Percentiles rank a stretch among this genome's conserved stretches.
phyloP scores from a whole-genome alignment of 1,140 invertebrate genomes.

The Diuraphis noxia region DNA sequence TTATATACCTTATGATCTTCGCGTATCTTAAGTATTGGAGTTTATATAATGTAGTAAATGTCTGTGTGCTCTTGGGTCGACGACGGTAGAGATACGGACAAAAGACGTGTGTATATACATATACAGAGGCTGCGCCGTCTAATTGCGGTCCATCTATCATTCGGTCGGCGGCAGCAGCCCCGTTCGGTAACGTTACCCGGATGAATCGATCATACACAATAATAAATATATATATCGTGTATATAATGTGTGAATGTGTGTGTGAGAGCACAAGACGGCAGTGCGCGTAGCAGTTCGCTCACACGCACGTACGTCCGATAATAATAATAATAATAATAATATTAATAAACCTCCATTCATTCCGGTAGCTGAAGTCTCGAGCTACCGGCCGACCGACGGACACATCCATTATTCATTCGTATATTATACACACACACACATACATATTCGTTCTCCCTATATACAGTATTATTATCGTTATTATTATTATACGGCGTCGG shows the following conservation, averaged over 20 bases:
- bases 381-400: conserved; percentile 27
- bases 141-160: conserved; percentile 53
- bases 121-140: conserved; percentile 28
- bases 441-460: background rate
- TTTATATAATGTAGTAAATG: background rate
- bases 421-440: background rate
- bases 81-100: conserved; percentile 3
- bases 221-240: conserved; percentile 42
- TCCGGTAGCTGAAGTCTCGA: conserved; percentile 36
- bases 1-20: background rate
- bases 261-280: background rate
- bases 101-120: conserved; percentile 9
- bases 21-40: background rate
- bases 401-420: conserved; percentile 44
- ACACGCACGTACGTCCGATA: conserved; percentile 48
- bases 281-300: background rate
- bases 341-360: conserved; percentile 52
- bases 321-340: conserved; percentile 32
- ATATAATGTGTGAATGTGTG: no score
- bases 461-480: background rate
- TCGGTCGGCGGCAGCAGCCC: conserved; percentile 9
- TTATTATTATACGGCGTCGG: background rate
- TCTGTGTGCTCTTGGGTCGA: background rate
- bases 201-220: conserved; percentile 53
- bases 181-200: conserved; percentile 48